Evolutionary conservation across 2,888 invertebrate species (phyloP).

Genomic region (Willowsia nigromaculata): DNA sequence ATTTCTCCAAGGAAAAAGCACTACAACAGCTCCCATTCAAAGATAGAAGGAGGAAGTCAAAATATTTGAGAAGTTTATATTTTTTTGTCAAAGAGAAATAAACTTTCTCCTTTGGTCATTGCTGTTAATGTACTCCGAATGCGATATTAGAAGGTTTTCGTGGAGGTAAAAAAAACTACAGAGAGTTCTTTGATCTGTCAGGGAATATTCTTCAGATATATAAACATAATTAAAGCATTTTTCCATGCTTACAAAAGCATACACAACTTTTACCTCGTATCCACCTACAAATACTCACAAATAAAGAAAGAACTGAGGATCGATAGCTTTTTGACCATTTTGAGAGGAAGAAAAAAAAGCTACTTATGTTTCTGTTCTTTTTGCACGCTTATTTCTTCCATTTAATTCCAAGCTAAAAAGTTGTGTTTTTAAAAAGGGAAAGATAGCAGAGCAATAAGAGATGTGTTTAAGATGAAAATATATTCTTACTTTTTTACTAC

Average conservation of each 20-base stretch:
- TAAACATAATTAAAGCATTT: slow-evolving; percentile 34
- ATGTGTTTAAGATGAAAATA: background rate
- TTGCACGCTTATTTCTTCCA: no score
- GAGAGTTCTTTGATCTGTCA: slow-evolving; percentile 8
- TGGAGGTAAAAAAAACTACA: background rate
- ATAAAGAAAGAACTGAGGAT: no score
- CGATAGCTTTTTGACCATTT: no score
- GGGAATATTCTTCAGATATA: background rate
- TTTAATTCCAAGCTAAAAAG: no score
- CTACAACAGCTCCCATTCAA: background rate
- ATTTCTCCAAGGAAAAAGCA: background rate
- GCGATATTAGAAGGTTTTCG: background rate
- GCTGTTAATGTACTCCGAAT: slow-evolving; percentile 1
- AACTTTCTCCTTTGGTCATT: slow-evolving; percentile 8
- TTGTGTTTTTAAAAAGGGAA: background rate
- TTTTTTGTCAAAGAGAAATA: background rate
- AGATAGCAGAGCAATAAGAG: no score
- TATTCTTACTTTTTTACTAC: background rate
- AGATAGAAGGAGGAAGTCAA: slow-evolving; percentile 3
- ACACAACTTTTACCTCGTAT: no score
- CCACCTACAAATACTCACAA: no score
- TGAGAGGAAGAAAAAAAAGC: no score
- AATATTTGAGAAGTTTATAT: background rate
- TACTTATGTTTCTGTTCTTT: no score
- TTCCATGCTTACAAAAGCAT: background rate